phyloP scores from a whole-genome alignment of 1,140 invertebrate genomes.

The Procambarus clarkii region DNA sequence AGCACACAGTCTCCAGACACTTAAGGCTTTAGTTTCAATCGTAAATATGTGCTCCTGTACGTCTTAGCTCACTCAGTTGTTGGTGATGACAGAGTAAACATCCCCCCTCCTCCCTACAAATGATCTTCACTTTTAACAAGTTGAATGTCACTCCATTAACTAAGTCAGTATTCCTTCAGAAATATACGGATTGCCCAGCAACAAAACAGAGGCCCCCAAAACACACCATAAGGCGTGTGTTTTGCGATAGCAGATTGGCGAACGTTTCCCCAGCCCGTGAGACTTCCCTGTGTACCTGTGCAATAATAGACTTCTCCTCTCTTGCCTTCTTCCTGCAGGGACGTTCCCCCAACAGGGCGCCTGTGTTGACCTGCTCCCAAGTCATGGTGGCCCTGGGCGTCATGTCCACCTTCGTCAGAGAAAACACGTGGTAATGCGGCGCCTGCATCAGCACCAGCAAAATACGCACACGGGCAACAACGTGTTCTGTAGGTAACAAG shows the following conservation, averaged over 20 bases:
- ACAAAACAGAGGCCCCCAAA: conserved; percentile 1
- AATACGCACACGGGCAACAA: neutral
- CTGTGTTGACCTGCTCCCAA: conserved; percentile 41
- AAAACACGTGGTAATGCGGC: conserved; percentile 17
- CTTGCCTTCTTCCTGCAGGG: conserved; percentile 26
- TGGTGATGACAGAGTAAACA: conserved; percentile 26
- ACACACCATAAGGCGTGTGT: conserved; percentile 47
- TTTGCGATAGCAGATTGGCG: conserved; percentile 67
- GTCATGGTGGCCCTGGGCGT: conserved; percentile 84
- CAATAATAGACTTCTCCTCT: neutral
- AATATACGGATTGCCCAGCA: conserved; percentile 28
- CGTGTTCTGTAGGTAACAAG: neutral
- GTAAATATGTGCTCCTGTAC: neutral
- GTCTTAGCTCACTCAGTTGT: conserved; percentile 22
- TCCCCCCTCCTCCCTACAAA: neutral
- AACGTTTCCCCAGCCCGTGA: conserved; percentile 15
- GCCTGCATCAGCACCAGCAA: neutral
- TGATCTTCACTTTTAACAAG: neutral
- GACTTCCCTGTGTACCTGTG: neutral
- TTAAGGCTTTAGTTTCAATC: neutral
- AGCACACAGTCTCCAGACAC: neutral
- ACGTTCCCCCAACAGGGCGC: conserved; percentile 25
- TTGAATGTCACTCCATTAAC: neutral
- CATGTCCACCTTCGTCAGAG: conserved; percentile 86
- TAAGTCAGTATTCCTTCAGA: neutral